A percentile compares a stretch with the other conserved stretches of the same genome.
Evolutionary conservation across 2,888 invertebrate species (phyloP).

Genomic region (Cyrtodaria siliqua): DNA sequence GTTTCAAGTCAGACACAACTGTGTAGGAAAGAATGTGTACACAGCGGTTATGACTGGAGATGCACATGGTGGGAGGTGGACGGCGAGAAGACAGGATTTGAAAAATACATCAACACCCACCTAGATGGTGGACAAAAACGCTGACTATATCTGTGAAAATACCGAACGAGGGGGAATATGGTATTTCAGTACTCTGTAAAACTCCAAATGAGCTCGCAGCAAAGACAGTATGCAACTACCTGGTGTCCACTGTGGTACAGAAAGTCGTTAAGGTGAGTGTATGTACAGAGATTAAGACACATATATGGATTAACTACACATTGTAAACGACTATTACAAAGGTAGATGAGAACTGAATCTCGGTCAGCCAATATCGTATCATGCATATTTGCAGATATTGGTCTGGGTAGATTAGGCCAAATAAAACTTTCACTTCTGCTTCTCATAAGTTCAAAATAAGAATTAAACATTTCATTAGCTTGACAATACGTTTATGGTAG

Average conservation of each 20-base stretch:
- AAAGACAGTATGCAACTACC: conserved; percentile 53
- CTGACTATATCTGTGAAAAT: conserved; percentile 27
- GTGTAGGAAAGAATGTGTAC: conserved; percentile 13
- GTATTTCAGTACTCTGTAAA: conserved; percentile 26
- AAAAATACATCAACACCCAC: not conserved
- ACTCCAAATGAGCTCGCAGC: not conserved
- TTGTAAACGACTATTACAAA: no score
- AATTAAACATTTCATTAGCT: no score
- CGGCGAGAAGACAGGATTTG: conserved; percentile 10
- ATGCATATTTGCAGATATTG: no score
- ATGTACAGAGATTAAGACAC: no score
- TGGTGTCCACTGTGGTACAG: conserved; percentile 35
- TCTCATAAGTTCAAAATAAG: no score
- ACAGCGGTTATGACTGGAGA: conserved; percentile 27
- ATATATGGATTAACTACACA: no score
- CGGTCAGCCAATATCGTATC: no score
- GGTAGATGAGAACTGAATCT: no score
- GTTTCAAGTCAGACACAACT: conserved; percentile 42
- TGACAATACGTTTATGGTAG: no score
- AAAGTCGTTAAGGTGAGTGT: conserved; percentile 21
- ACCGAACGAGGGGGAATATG: conserved; percentile 51
- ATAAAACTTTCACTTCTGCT: no score
- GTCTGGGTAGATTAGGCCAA: no score
- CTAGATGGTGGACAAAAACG: not conserved
- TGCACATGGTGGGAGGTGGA: conserved; percentile 11